Conservation (phyloP, 2,888 invertebrate species). For the Tineola bisselliella region DNA sequence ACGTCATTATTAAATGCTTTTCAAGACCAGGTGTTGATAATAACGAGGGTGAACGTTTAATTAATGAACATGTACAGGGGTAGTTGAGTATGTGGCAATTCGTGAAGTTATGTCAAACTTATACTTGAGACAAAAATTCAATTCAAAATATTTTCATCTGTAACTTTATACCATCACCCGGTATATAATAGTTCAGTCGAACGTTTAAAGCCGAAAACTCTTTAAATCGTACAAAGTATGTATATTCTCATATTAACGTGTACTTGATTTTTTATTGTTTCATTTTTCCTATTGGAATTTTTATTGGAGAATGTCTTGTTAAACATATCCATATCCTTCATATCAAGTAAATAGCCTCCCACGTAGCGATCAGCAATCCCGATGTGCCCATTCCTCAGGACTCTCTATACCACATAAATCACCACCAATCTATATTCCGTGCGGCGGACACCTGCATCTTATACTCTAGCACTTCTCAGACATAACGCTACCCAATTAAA, state of each 20-base stretch:
- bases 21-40: conserved; percentile 65
- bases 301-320: too few species aligned
- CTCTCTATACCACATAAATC: conserved; percentile 34
- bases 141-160: too few species aligned
- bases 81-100: not conserved
- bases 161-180: too few species aligned
- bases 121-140: too few species aligned
- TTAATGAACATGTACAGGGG: conserved; percentile 37
- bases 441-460: conserved; percentile 40
- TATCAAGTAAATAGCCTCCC: conserved; percentile 22
- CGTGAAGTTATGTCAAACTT: not conserved
- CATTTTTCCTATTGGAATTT: too few species aligned
- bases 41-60: conserved; percentile 60
- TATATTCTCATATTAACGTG: too few species aligned
- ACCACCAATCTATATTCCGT: conserved; percentile 49
- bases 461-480: conserved; percentile 16
- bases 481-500: conserved; percentile 59
- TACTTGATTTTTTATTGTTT: too few species aligned
- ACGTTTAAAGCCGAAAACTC: too few species aligned
- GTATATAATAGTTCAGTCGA: too few species aligned
- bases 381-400: conserved; percentile 34
- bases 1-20: conserved; percentile 65
- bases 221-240: too few species aligned
- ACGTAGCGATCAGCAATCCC: conserved; percentile 39
- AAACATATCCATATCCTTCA: not conserved